Evolutionary conservation across 1,140 invertebrate genomes (phyloP), one percentile per base, ranked within the genome.

Genomic region (Eufriesea mexicana): DNA sequence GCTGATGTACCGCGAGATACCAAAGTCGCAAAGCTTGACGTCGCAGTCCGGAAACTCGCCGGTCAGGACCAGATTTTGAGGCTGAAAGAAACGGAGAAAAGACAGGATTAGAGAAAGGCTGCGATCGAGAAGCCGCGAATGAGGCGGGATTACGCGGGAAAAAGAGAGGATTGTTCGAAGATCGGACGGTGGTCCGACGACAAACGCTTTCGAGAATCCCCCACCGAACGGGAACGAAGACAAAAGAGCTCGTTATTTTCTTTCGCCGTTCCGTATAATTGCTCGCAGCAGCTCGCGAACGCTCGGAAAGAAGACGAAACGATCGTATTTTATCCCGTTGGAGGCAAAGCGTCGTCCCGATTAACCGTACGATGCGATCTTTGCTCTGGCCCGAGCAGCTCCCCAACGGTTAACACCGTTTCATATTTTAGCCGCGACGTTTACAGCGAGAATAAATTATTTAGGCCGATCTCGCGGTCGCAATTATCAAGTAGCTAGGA

Each of bases 1-100:
- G 92, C 97, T 96, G 90, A 99, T 97, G 83, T 98, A 96, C 84
- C 98, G 96, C 70, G 98, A 98, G 91, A 99, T 98, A 55, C 98
- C 98, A 92, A 99, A 98, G 95, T 99, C 98, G 94, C 98, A 99
- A 75, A 99, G 95, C 94, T 99, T 98, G 47, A 99, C 96, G 92
- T 97, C 96, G 89, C 96, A 96, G 85, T 96, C 95, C 25, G 96
- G 96, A 91, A 96, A 96, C 57, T 95, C 93, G 71, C 95, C 95
- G n/a, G 97, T 97, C 66, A 99, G 95, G 85, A 99, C 95, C 90
- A 99, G 96, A 94, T 99, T 99, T 95, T 99, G 98, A 54, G 98
- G 98, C 96, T 97, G 94, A 28, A 96, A 95, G 72, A 8, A 86
- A 23, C 20, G n/a, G 7, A 95, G 61, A 20, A 84, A 10, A 84